phyloP scores from a whole-genome alignment of 2,797 vertebrate genomes.

The Thalassophryne amazonica region DNA sequence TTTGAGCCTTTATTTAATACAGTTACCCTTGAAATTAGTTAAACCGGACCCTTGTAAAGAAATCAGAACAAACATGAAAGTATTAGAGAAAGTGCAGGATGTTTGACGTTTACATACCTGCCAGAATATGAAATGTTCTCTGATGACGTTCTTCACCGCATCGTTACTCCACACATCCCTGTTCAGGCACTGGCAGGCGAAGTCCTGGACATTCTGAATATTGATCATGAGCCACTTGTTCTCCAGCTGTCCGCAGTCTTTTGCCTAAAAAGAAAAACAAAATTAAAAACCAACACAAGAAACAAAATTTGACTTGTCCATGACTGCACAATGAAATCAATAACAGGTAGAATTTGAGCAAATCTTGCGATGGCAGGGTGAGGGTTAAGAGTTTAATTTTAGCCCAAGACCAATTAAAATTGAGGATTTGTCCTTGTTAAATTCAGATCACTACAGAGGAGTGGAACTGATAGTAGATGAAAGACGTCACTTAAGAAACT shows the following conservation, averaged over 20 bases:
- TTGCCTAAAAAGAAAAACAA: constrained; percentile 78
- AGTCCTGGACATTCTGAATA: constrained; percentile 98
- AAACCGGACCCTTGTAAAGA: neutral
- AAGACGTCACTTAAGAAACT: no score
- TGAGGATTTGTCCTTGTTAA: no score
- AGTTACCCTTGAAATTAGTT: neutral
- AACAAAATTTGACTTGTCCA: neutral
- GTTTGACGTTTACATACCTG: constrained; percentile 86
- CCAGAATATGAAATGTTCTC: constrained; percentile 99
- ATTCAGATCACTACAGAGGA: no score
- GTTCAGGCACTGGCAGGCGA: constrained; percentile 97
- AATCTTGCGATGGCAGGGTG: no score
- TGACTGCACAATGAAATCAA: neutral
- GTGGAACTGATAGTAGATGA: no score
- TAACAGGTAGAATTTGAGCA: no score
- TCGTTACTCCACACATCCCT: constrained; percentile 98
- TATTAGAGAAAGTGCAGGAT: neutral
- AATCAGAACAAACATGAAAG: neutral
- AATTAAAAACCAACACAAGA: neutral
- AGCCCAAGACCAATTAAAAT: no score
- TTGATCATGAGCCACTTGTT: constrained; percentile 99
- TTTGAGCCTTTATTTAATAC: no score
- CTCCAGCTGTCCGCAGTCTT: constrained; percentile 95
- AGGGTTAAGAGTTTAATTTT: no score
- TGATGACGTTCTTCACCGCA: constrained; percentile 94